Conservation (phyloP, 2,113 vertebrate genomes). For the Garra rufa region DNA sequence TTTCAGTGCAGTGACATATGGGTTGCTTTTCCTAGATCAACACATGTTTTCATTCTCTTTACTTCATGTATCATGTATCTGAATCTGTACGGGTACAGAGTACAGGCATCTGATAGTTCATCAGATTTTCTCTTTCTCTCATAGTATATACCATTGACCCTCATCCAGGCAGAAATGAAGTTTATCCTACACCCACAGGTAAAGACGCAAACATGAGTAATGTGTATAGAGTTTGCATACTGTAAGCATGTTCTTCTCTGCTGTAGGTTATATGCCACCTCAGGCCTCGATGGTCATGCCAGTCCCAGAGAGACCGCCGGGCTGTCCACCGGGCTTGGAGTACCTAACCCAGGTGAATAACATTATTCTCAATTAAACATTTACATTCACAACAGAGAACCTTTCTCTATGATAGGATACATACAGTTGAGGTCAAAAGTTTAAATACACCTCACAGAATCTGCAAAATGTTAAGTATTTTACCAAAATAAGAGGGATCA, state of each 20-base stretch:
- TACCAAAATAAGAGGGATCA: too few species aligned
- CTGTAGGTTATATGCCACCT: constrained; percentile 36
- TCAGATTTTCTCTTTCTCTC: neutral
- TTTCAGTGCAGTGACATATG: neutral
- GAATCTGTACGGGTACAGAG: neutral
- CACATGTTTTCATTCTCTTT: neutral
- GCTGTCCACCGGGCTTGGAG: constrained; percentile 65
- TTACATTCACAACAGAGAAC: neutral
- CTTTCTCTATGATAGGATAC: too few species aligned
- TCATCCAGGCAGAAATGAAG: neutral
- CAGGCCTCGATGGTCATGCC: constrained; percentile 46
- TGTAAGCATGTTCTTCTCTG: neutral
- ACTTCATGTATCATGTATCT: neutral
- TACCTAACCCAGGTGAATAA: constrained; percentile 63
- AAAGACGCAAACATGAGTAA: neutral
- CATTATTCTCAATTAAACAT: neutral
- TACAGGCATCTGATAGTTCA: neutral
- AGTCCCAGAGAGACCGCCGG: constrained; percentile 21
- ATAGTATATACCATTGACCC: constrained; percentile 12
- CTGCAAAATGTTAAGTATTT: too few species aligned
- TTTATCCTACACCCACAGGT: constrained; percentile 16
- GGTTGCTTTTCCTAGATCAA: neutral
- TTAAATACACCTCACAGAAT: too few species aligned
- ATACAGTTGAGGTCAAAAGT: too few species aligned
- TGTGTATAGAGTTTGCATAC: neutral